Percentiles rank a stretch among this genome's conserved stretches.
Conservation (phyloP, 2,113 vertebrate species). For the Sterna hirundo region DNA sequence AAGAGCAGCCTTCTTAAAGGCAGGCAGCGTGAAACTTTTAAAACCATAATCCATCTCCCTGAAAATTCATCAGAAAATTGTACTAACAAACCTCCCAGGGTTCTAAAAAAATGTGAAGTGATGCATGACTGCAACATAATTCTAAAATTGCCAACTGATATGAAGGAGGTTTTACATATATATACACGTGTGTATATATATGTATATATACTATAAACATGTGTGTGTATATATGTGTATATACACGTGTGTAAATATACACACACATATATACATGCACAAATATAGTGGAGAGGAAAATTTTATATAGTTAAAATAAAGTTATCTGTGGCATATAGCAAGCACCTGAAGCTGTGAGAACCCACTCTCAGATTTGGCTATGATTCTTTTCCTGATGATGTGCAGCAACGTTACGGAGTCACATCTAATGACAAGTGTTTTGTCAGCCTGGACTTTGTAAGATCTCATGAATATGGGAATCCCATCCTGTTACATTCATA, state of each 20-base stretch:
- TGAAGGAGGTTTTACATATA: background rate
- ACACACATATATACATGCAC: rapidly evolving
- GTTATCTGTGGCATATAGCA: background rate
- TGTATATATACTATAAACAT: no score
- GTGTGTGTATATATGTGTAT: no score
- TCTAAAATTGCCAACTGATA: background rate
- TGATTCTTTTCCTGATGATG: background rate
- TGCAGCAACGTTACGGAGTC: background rate
- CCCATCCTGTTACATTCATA: background rate
- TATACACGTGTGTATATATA: no score
- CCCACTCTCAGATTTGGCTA: background rate
- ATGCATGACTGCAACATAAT: background rate
- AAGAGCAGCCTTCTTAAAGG: background rate
- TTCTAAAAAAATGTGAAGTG: background rate
- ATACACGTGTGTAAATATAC: no score
- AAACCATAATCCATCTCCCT: background rate
- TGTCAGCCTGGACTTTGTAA: background rate
- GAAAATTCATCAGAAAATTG: background rate
- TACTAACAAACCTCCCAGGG: background rate
- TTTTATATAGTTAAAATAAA: background rate
- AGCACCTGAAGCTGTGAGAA: background rate
- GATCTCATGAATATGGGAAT: background rate
- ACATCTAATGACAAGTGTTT: background rate
- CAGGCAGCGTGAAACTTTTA: background rate
- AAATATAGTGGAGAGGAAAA: background rate